phyloP scores from a whole-genome alignment of 2,113 vertebrate species.

The Antigone vipio region DNA sequence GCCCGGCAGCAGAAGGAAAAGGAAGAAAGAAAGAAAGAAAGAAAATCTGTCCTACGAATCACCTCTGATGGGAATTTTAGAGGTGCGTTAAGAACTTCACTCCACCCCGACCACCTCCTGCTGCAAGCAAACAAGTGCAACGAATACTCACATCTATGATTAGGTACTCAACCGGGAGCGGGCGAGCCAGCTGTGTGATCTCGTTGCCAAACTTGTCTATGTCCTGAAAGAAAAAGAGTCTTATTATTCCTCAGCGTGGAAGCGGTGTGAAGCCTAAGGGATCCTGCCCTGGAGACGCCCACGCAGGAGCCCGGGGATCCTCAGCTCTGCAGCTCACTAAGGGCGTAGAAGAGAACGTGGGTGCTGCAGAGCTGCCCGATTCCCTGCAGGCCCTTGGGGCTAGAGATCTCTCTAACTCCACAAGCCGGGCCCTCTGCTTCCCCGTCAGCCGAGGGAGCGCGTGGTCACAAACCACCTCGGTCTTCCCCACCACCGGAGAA shows the following conservation, averaged over 20 bases:
- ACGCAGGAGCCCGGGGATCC: neutral
- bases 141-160: constrained; percentile 92
- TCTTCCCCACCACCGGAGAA: neutral
- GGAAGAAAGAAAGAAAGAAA: neutral
- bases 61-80: accelerated
- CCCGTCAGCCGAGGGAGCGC: accelerated
- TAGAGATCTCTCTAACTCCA: neutral
- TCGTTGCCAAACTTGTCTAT: constrained; percentile 99
- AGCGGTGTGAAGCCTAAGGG: neutral
- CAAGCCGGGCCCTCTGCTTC: neutral
- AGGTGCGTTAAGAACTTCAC: neutral
- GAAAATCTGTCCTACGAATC: neutral
- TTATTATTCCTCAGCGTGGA: neutral
- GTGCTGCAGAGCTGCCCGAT: neutral
- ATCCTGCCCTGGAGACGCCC: neutral
- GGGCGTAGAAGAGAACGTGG: neutral
- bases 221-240: constrained; percentile 78
- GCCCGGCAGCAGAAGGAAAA: neutral
- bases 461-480: neutral
- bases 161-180: constrained; percentile 95
- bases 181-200: constrained; percentile 94
- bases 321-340: neutral
- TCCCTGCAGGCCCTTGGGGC: neutral
- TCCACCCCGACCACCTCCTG: neutral
- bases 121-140: neutral